Percentiles rank a stretch among this genome's conserved stretches.
Evolutionary conservation across 2,113 vertebrate species (phyloP).

Genomic region (Pachycephala philippinensis): DNA sequence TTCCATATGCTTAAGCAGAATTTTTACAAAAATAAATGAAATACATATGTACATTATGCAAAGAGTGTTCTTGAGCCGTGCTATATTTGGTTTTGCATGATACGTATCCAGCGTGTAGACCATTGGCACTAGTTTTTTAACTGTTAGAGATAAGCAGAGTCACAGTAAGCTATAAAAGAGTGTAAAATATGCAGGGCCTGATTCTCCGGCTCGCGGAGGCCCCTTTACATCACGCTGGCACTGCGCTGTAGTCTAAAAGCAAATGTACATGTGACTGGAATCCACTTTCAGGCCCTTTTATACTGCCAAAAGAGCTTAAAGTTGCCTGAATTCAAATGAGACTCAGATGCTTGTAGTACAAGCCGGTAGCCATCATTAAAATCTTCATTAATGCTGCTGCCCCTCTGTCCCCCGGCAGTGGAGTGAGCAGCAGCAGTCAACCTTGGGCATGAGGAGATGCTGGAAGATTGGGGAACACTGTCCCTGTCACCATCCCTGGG

Average conservation of each 20-base stretch:
- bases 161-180: conserved; percentile 59
- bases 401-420: background rate
- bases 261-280: conserved; percentile 61
- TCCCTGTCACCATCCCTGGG: background rate
- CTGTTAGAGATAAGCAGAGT: conserved; percentile 62
- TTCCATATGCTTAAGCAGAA: conserved; percentile 71
- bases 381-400: background rate
- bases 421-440: background rate
- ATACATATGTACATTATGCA: conserved; percentile 74
- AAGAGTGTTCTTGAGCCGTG: conserved; percentile 70
- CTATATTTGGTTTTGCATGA: conserved; percentile 70
- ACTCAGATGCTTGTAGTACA: conserved; percentile 34
- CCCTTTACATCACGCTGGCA: conserved; percentile 62
- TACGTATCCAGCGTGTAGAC: conserved; percentile 67
- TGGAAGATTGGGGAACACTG: accelerated
- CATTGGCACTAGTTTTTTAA: conserved; percentile 62
- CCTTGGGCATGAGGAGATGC: background rate
- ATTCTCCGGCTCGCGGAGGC: conserved; percentile 53
- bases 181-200: conserved; percentile 61
- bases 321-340: conserved; percentile 64
- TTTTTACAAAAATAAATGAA: conserved; percentile 72
- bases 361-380: conserved; percentile 11
- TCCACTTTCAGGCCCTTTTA: conserved; percentile 64
- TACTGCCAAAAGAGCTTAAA: conserved; percentile 64
- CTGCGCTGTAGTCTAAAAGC: conserved; percentile 43